Conservation (phyloP, 2,797 vertebrate species). For the Rhinogobio ventralis region DNA sequence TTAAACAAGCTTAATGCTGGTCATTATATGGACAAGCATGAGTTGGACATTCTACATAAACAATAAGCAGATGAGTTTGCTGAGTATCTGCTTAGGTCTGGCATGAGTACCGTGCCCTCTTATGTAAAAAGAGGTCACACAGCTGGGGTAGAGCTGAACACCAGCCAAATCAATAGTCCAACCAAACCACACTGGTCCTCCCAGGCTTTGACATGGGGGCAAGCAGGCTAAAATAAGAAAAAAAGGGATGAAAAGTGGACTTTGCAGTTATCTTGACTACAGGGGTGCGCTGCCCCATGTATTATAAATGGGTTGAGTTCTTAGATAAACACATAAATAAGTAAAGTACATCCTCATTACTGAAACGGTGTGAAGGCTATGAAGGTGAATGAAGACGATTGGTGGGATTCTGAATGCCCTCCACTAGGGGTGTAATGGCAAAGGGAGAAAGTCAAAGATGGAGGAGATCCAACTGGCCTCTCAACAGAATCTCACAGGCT, state of each 20-base stretch:
- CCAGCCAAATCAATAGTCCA: slow-evolving; percentile 23
- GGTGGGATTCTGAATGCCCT: not conserved
- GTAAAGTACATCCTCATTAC: slow-evolving; percentile 36
- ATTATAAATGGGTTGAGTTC: slow-evolving; percentile 41
- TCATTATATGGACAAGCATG: not conserved
- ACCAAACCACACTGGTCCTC: slow-evolving; percentile 23
- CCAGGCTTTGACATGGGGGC: slow-evolving; percentile 27
- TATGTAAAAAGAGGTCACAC: slow-evolving; percentile 23
- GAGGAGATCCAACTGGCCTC: slow-evolving; percentile 21
- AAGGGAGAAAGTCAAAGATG: slow-evolving; percentile 10
- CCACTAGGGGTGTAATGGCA: slow-evolving; percentile 6
- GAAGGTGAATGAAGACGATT: slow-evolving; percentile 16
- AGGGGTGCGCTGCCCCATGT: not conserved
- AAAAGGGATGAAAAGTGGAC: slow-evolving; percentile 16
- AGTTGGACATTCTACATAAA: not conserved
- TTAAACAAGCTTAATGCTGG: not conserved
- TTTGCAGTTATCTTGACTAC: slow-evolving; percentile 17
- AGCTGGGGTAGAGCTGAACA: slow-evolving; percentile 14
- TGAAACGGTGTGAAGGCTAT: slow-evolving; percentile 24
- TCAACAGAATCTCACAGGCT: not conserved
- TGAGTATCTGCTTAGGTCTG: not conserved
- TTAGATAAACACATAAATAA: slow-evolving; percentile 52
- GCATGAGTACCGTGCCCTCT: not conserved
- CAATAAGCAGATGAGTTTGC: not conserved
- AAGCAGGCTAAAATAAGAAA: slow-evolving; percentile 37